Percentiles rank a stretch among this genome's conserved stretches.
These are phyloP conservation scores for Plectropomus leopardus DNA, from an alignment of 2,113 vertebrate genomes.

Conservation along the genomic window DNA sequence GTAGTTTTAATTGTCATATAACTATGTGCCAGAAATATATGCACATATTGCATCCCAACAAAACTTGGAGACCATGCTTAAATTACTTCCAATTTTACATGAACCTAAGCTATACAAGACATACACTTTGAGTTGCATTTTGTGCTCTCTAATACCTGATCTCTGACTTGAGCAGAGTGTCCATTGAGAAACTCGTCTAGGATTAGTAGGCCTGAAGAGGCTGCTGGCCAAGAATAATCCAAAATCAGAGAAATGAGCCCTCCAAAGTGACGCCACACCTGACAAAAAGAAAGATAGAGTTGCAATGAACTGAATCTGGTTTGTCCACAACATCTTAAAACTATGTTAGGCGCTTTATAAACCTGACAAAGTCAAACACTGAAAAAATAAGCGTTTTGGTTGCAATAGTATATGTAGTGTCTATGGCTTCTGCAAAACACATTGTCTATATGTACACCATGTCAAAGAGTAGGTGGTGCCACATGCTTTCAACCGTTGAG, in stretches of 20 bases:
- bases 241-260: constrained; percentile 84
- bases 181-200: constrained; percentile 84
- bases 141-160: constrained; percentile 80
- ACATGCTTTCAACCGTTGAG: constrained; percentile 32
- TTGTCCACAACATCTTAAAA: constrained; percentile 34
- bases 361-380: constrained; percentile 5
- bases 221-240: constrained; percentile 82
- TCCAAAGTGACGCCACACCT: constrained; percentile 84
- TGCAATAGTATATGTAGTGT: background rate
- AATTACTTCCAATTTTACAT: background rate
- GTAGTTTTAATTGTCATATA: constrained; percentile 1
- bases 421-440: background rate
- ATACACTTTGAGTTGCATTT: constrained; percentile 9
- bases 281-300: constrained; percentile 73
- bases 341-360: constrained; percentile 8
- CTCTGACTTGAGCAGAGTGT: constrained; percentile 84
- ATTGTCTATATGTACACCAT: background rate
- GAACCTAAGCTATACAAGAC: background rate
- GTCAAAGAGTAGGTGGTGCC: background rate
- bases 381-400: background rate
- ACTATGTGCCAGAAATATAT: background rate
- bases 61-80: constrained; percentile 8
- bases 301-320: constrained; percentile 54
- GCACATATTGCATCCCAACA: constrained; percentile 21
- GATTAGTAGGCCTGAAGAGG: constrained; percentile 79